These are phyloP conservation scores for Schizothorax lantsangensis DNA, from an alignment of 2,797 vertebrate species.

Conservation along the genomic window DNA sequence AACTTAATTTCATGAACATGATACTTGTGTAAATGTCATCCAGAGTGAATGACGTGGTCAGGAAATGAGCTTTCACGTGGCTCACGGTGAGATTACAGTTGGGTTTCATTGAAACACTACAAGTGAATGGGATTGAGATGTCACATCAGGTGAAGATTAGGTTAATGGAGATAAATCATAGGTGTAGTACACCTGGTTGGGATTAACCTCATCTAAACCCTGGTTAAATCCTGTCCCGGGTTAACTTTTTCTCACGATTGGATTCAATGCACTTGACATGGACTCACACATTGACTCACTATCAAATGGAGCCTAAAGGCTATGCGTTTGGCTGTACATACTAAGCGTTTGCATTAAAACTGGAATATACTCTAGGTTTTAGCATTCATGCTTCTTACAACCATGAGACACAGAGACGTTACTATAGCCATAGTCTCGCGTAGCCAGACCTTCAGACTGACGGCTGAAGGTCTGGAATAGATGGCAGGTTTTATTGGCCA, in stretches of 20 bases:
- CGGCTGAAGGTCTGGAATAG: no score
- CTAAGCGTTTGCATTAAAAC: not conserved
- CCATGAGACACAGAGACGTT: not conserved
- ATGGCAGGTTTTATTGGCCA: no score
- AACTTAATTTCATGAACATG: not conserved
- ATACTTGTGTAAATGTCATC: not conserved
- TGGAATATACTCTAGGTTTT: not conserved
- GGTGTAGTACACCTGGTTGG: conserved; percentile 67
- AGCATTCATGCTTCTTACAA: not conserved
- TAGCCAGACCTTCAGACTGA: no score
- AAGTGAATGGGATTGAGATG: not conserved
- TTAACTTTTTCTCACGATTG: conserved; percentile 57
- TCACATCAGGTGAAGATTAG: conserved; percentile 2
- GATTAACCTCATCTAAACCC: conserved; percentile 71
- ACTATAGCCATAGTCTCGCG: no score
- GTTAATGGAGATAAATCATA: conserved; percentile 34
- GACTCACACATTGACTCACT: not conserved
- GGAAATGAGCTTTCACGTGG: not conserved
- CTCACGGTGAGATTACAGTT: not conserved
- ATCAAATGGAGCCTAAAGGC: not conserved
- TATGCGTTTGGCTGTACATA: not conserved
- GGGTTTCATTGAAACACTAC: not conserved
- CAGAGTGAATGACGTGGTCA: not conserved
- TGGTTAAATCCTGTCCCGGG: conserved; percentile 65
- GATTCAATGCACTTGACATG: not conserved